Percentiles rank a stretch among this genome's conserved stretches.
Evolutionary conservation across 1,140 invertebrate species (phyloP).

Genomic region (Artemia franciscana): DNA sequence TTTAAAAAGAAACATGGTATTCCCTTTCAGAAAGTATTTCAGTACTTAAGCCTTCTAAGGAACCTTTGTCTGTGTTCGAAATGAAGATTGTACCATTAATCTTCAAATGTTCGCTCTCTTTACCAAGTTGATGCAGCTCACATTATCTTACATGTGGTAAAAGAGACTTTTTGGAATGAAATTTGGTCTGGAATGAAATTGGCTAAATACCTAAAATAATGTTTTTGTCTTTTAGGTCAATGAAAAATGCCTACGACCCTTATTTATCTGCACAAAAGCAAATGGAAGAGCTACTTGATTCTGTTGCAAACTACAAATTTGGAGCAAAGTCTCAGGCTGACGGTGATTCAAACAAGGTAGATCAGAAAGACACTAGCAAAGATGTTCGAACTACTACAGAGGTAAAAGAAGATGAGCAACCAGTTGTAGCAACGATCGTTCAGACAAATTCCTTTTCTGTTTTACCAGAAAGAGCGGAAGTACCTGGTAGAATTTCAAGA

Average conservation of each 20-base stretch:
- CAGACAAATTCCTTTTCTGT: not conserved
- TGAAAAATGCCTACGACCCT: conserved; percentile 6
- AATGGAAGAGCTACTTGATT: conserved; percentile 8
- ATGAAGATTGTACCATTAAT: no score
- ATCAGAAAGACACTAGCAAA: not conserved
- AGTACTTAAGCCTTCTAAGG: no score
- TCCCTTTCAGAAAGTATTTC: no score
- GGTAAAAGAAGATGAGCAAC: not conserved
- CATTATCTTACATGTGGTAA: no score
- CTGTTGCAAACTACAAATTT: not conserved
- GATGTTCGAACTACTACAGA: not conserved
- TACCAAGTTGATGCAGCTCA: no score
- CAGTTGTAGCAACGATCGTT: not conserved
- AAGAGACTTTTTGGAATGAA: no score
- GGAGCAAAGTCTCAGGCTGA: not conserved
- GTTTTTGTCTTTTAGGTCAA: not conserved
- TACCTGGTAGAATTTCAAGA: not conserved
- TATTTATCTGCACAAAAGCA: conserved; percentile 9
- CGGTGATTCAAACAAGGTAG: not conserved
- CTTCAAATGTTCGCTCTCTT: no score
- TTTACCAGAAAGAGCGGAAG: not conserved
- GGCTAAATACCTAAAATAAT: no score
- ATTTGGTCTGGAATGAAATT: no score
- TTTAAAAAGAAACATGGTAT: no score
- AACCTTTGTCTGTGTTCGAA: no score